Conservation (phyloP, 2,113 vertebrate species). For the Tachysurus fulvidraco region DNA sequence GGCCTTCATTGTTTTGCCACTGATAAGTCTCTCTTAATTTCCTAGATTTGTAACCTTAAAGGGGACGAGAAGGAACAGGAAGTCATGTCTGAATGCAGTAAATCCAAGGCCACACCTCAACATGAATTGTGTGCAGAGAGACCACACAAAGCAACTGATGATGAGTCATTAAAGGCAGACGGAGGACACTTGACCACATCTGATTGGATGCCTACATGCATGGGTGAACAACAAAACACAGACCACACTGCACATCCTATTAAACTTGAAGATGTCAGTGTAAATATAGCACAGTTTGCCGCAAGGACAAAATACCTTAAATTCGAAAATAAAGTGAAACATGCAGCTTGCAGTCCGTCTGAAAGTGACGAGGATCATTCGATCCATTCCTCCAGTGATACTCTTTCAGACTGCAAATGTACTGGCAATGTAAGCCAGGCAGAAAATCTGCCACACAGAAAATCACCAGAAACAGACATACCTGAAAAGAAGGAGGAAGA, state of each 20-base stretch:
- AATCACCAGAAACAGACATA: neutral
- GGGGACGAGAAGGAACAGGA: constrained; percentile 6
- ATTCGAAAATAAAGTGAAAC: neutral
- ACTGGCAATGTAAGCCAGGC: neutral
- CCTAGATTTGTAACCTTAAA: constrained; percentile 23
- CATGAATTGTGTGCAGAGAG: neutral
- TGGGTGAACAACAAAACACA: neutral
- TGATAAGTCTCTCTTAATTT: neutral
- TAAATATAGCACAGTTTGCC: constrained; percentile 23
- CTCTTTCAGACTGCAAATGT: neutral
- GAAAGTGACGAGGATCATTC: constrained; percentile 30
- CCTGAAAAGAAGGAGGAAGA: neutral
- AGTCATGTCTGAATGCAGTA: neutral
- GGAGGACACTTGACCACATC: neutral
- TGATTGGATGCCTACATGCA: neutral
- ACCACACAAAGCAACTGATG: neutral
- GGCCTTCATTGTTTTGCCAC: neutral
- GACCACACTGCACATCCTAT: neutral
- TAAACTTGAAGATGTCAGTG: neutral
- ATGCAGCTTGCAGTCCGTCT: neutral
- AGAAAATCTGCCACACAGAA: neutral
- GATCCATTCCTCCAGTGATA: constrained; percentile 42
- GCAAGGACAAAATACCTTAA: constrained; percentile 3
- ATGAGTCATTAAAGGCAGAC: neutral
- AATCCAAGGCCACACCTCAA: neutral